Percentiles rank a stretch among this genome's conserved stretches.
Evolutionary conservation across 2,888 invertebrate species (phyloP).

Genomic region (Polydesmus complanatus): DNA sequence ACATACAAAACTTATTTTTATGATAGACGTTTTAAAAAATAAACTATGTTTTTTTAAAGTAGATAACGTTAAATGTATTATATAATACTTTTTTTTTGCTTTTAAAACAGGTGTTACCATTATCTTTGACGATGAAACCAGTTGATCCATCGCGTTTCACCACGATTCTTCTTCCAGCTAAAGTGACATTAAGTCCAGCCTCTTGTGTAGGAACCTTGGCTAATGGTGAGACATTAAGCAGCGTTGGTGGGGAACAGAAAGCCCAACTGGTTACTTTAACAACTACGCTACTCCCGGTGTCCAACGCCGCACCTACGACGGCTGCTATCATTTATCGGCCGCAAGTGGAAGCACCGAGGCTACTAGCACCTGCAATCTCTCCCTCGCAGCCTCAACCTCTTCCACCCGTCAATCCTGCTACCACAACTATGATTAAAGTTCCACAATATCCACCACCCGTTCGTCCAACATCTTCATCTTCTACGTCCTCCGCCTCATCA

Average conservation of each 20-base stretch:
- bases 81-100: not conserved
- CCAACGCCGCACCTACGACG: not conserved
- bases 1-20: too few species aligned
- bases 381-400: not conserved
- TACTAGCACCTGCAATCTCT: not conserved
- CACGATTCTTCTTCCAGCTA: not conserved
- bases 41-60: too few species aligned
- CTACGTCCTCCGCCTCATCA: not conserved
- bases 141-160: not conserved
- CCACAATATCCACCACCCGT: constrained; percentile 15
- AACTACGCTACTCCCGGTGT: not conserved
- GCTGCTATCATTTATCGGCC: not conserved
- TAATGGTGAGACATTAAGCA: too few species aligned
- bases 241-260: not conserved
- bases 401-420: not conserved
- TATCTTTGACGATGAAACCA: not conserved
- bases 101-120: not conserved
- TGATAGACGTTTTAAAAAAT: too few species aligned
- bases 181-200: not conserved
- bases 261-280: not conserved
- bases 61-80: too few species aligned
- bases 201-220: not conserved
- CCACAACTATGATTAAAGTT: constrained; percentile 13
- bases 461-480: not conserved
- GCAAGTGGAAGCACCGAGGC: not conserved